Base-by-base conservation (phyloP, 2,113 vertebrate genomes). In the Fukomys damarensis region DNA sequence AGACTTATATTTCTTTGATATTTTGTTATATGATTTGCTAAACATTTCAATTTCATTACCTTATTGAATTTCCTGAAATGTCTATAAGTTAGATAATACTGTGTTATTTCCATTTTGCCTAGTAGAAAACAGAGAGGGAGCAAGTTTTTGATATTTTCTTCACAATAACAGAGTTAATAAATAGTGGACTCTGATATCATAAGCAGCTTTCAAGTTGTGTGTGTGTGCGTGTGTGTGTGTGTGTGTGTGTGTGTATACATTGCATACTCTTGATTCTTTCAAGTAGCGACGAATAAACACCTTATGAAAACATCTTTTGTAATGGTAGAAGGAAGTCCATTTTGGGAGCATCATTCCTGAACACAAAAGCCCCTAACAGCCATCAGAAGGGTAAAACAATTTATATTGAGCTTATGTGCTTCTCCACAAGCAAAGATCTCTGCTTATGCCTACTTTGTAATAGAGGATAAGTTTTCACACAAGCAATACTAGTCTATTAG, bases 11-110 rank as follows among this genome's bases (percentile, higher is more conserved):
- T 35, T 20, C 12, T 82, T 32, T 84, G 13, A 59, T 20, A 49
- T 35, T 66, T 66, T 19, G 1, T 20, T 24, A 61, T 49, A 32
- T 85, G 43, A 24, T 63, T 87, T 61, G 17, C 9, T 32, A 56
- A 70, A 1, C 10, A 66, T 85, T 86, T 95, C 22, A 61, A 63
- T 72, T 86, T 84, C 14, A 61, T 74, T 84, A 81, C n/a, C 32
- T 74, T n/a, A 17, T 30, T 82, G 10, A 41, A 66, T 11, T 70
- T 79, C 28, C 1, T 32, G 52, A 79, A 89, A 58, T 20, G 49
- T 0, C 30, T 49, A 2, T 13, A 22, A 82, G 26, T 43, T 89
- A 41, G n/a, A 65, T 72, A 76, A 41, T 68, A n/a, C 46, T n/a
- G 1, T 43, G 32, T 41, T 58, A 26, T n/a, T 74, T 17, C 28